phyloP scores from a whole-genome alignment of 2,797 vertebrate genomes.

The Amniataba percoides region DNA sequence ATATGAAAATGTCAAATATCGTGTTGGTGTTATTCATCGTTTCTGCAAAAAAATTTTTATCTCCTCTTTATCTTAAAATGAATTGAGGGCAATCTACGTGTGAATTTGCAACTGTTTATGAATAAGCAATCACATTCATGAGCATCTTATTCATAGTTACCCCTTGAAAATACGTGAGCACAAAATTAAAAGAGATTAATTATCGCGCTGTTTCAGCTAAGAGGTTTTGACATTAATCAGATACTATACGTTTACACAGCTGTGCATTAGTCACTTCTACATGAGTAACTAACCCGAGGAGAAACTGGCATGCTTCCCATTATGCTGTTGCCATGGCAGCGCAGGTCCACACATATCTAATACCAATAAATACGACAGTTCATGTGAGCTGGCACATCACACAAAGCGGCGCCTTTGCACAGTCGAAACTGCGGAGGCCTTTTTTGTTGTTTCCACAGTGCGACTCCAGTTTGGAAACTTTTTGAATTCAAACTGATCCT shows the following conservation, averaged over 20 bases:
- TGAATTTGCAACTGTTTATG: neutral
- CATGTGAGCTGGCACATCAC: conserved; percentile 17
- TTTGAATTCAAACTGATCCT: conserved; percentile 41
- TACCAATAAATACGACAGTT: conserved; percentile 40
- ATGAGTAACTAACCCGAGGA: conserved; percentile 38
- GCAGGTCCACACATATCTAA: conserved; percentile 33
- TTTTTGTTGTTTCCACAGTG: conserved; percentile 25
- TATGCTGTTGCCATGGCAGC: conserved; percentile 65
- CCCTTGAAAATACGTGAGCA: neutral
- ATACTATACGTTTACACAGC: conserved; percentile 52
- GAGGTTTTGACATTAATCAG: conserved; percentile 43
- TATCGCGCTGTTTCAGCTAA: conserved; percentile 30
- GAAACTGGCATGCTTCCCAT: conserved; percentile 26
- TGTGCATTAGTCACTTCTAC: conserved; percentile 51
- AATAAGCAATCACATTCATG: conserved; percentile 1
- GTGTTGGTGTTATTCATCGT: conserved; percentile 19
- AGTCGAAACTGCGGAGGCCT: neutral
- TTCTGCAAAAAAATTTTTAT: neutral
- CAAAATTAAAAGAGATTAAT: conserved; percentile 33
- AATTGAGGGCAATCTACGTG: neutral
- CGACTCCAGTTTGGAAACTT: conserved; percentile 45
- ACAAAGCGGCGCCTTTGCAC: neutral
- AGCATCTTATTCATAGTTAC: conserved; percentile 14
- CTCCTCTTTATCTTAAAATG: neutral
- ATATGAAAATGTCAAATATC: conserved; percentile 38